Conservation (phyloP, 1,140 invertebrate species). For the Cepaea nemoralis region DNA sequence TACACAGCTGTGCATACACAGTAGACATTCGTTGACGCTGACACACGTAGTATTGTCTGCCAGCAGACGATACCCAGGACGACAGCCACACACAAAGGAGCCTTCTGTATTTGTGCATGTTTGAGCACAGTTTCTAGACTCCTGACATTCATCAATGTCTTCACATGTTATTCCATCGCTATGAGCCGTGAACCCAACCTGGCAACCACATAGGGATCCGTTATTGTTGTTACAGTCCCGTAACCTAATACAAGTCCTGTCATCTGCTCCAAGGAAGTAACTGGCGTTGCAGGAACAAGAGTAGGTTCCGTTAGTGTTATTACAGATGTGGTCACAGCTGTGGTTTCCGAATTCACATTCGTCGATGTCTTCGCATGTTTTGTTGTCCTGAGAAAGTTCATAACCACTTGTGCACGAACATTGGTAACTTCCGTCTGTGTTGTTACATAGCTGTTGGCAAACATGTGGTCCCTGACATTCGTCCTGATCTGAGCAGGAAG, state of each 20-base stretch:
- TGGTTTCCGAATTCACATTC: background rate
- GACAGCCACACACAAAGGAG: background rate
- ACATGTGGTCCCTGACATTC: background rate
- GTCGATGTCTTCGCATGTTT: background rate
- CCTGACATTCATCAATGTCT: background rate
- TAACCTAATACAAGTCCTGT: background rate
- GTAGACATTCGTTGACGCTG: too few species aligned
- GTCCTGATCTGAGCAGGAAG: slow-evolving; percentile 14
- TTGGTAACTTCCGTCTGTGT: background rate
- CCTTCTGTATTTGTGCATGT: background rate
- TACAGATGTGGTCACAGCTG: background rate
- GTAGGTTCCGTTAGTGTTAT: background rate
- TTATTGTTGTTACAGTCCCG: background rate
- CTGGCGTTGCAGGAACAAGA: background rate
- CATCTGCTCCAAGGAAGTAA: background rate
- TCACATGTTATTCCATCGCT: background rate
- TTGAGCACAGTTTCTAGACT: background rate
- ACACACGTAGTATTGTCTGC: background rate
- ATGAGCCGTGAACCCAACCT: background rate
- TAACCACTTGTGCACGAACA: background rate
- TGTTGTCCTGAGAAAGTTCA: background rate
- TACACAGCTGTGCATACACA: too few species aligned
- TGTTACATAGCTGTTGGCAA: background rate
- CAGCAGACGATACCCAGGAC: background rate
- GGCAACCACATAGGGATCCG: background rate